A percentile compares a stretch with the other conserved stretches of the same genome.
phyloP scores from a whole-genome alignment of 2,888 invertebrate genomes.

The Dilophus febrilis region DNA sequence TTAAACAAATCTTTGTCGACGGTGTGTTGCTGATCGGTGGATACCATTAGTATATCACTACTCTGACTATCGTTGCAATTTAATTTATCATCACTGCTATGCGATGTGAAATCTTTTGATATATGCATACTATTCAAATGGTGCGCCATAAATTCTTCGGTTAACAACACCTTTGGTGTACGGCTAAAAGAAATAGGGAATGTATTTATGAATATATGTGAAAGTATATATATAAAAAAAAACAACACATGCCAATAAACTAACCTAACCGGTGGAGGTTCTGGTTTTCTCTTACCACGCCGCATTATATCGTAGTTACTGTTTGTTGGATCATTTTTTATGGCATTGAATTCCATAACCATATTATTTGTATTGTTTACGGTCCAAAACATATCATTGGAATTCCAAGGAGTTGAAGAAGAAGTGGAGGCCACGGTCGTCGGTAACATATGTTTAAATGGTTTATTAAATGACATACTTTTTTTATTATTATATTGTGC shows the following conservation, averaged over 20 bases:
- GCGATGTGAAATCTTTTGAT: conserved; percentile 30
- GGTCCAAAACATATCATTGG: conserved; percentile 37
- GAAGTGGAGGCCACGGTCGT: too few species aligned
- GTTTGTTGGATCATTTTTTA: conserved; percentile 16
- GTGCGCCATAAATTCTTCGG: conserved; percentile 71
- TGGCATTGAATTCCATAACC: conserved; percentile 34
- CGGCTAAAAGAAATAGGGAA: conserved; percentile 22
- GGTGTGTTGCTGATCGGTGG: too few species aligned
- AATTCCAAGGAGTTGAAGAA: conserved; percentile 31
- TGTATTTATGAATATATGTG: background rate
- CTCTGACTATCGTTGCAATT: conserved; percentile 1
- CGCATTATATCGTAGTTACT: conserved; percentile 9
- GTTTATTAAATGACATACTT: too few species aligned
- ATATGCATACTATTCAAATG: conserved; percentile 62
- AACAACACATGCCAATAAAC: conserved; percentile 13
- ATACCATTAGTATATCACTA: too few species aligned
- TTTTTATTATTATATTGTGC: too few species aligned
- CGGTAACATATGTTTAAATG: too few species aligned
- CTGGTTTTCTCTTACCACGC: conserved; percentile 13
- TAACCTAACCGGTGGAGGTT: conserved; percentile 33
- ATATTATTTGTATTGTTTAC: conserved; percentile 28
- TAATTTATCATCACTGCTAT: conserved; percentile 6
- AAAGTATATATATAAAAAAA: background rate
- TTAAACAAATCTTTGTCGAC: too few species aligned
- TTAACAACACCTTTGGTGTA: conserved; percentile 56